Evolutionary conservation across 2,797 vertebrate species (phyloP), one percentile per base, ranked within the genome.

Genomic region (Alectoris magna): DNA sequence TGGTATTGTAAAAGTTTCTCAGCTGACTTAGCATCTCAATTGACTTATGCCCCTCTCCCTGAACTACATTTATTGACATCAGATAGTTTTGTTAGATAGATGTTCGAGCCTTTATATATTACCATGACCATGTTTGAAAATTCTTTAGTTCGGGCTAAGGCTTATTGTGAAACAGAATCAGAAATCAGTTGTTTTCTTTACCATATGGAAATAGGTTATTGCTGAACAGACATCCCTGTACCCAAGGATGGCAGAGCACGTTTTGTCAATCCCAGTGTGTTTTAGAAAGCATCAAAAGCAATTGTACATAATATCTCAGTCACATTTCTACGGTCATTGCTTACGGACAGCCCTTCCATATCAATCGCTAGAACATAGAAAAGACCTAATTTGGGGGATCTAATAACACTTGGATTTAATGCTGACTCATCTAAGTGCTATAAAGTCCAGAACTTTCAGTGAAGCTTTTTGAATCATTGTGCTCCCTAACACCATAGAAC

Each of bases 321-420:
- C 17, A 13, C 15, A 71, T 56, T 84, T 87, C 73, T 38, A 27
- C 29, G 51, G 44, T 48, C 62, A 44, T 44, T 90, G 29, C 34
- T 71, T 87, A 87, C 70, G 41, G 29, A 86, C 8, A 49, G 7
- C 26, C 58, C 14, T 68, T 79, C 8, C 13, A 67, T 19, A 15
- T 38, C 55, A 34, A 22, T 10, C 23, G 31, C 0, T 0, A 73
- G 24, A 46, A 16, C 59, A 14, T n/a, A 73, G n/a, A 23, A 77
- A 80, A 84, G 9, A 81, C 59, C 87, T 85, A 29, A 34, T 59
- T 73, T 38, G 3, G 14, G 14, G 9, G 6, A 46, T 55, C 53
- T 68, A 51, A 68, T 18, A 24, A 36, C 9, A 22, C 39, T 31
- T 80, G 17, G 14, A 76, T 29, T 66, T 63, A 78, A 71, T n/a